Base-by-base conservation (phyloP, 2,797 vertebrate genomes). In the Protonibea diacanthus region DNA sequence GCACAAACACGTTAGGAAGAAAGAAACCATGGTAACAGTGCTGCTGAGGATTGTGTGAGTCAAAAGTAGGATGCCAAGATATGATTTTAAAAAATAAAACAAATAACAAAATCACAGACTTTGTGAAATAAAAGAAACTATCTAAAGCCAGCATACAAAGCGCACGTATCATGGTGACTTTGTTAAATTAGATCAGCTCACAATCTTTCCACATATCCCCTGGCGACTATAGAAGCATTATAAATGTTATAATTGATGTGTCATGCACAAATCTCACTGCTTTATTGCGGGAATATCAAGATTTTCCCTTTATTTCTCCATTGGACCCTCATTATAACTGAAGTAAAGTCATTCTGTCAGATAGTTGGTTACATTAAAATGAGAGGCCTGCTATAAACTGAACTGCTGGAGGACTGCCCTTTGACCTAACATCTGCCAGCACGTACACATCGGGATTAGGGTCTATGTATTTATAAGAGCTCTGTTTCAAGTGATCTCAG, bases 401-500 rank as follows among this genome's bases (percentile, higher is more conserved):
- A 84, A 82, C 57, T 79, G 21, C 55, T 76, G 65, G 59, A 88
- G 60, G 70, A 78, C 49, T 52, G 74, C 74, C 69, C 58, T 84
- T 68, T 74, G 71, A 73, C 79, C 79, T 27, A 80, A 87, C 81
- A 86, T 89, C 84, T 88, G 82, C 85, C 74, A 69, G 77, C 70
- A 81, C 76, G 77, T 80, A 76, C 86, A 87, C 84, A 82, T 72
- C 17, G 21, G 78, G 80, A 78, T 88, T 76, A 71, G 48, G 71
- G 62, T 79, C 57, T 75, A 62, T 87, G 71, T 82, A 87, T 89
- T 91, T 74, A 81, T 75, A 52, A 88, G 78, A 85, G 77, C 70
- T 87, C 64, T 77, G 82, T 92, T 92, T 92, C 76, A 81, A 85
- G 81, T 90, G 85, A 93, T 87, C 78, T 92, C 91, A 91, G 84